Conservation (phyloP, 1,140 invertebrate species). For the Aleiodes sp. region DNA sequence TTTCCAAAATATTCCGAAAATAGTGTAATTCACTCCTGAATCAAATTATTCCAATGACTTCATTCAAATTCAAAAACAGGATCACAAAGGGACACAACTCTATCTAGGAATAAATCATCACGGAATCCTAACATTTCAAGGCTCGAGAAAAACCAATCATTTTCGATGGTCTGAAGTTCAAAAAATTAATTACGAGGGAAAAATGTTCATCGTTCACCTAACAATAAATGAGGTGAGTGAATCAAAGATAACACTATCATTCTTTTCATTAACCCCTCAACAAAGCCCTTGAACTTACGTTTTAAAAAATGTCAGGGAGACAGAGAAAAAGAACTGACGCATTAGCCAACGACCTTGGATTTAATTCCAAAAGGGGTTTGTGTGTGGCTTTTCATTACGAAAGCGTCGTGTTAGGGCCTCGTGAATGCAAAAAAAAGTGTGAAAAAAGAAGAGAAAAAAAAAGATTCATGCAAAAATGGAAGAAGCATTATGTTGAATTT, state of each 20-base stretch:
- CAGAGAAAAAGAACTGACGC: background rate
- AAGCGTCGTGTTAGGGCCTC: background rate
- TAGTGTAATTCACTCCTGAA: no score
- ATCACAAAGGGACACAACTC: constrained; percentile 87
- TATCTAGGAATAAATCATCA: constrained; percentile 95
- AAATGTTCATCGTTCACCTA: constrained; percentile 96
- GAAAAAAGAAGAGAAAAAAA: background rate
- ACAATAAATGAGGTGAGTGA: constrained; percentile 74
- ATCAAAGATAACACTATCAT: background rate
- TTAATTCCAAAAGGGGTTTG: constrained; percentile 10
- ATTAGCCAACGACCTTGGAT: background rate
- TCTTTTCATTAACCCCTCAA: background rate
- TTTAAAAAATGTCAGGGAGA: background rate
- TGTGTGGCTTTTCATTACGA: constrained; percentile 22
- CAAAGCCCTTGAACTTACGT: background rate
- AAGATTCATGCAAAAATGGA: background rate
- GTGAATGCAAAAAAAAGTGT: background rate
- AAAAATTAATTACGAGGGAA: constrained; percentile 97
- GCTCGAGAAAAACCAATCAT: constrained; percentile 90
- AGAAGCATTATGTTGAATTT: background rate
- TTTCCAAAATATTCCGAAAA: no score
- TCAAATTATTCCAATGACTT: no score
- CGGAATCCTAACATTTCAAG: constrained; percentile 94
- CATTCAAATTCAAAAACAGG: constrained; percentile 69
- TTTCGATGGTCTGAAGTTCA: constrained; percentile 96